phyloP scores from a whole-genome alignment of 2,797 vertebrate species.

The Sparidentex hasta region DNA sequence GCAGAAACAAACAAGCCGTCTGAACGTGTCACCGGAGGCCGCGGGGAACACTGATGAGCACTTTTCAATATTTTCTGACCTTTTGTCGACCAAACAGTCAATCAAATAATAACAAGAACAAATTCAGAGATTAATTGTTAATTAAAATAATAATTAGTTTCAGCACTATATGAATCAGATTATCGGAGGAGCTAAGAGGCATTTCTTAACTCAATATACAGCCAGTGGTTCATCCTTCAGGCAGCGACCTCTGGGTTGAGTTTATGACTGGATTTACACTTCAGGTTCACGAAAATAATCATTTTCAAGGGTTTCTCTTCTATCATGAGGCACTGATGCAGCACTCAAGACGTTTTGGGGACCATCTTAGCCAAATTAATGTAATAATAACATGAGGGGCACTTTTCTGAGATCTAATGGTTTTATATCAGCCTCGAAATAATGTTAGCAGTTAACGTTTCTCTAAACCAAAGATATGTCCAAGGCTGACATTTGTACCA shows the following conservation, averaged over 20 bases:
- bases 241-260: not conserved
- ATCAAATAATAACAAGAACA: slow-evolving; percentile 17
- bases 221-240: not conserved
- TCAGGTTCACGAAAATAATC: not conserved
- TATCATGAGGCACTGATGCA: too few species aligned
- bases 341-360: too few species aligned
- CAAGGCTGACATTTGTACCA: too few species aligned
- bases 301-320: not conserved
- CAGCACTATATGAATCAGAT: not conserved
- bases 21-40: not conserved
- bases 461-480: too few species aligned
- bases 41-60: not conserved
- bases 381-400: too few species aligned
- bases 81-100: not conserved
- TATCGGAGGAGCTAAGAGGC: not conserved
- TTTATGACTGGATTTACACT: slow-evolving; percentile 3
- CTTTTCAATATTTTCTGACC: slow-evolving; percentile 11
- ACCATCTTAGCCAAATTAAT: too few species aligned
- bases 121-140: slow-evolving; percentile 5
- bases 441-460: too few species aligned
- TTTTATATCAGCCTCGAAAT: too few species aligned
- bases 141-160: slow-evolving; percentile 22
- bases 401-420: too few species aligned
- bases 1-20: not conserved
- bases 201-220: not conserved